Percentiles rank a stretch among this genome's conserved stretches.
These are phyloP conservation scores for Danio tinwini DNA, from an alignment of 2,797 vertebrate genomes.

Conservation along the genomic window DNA sequence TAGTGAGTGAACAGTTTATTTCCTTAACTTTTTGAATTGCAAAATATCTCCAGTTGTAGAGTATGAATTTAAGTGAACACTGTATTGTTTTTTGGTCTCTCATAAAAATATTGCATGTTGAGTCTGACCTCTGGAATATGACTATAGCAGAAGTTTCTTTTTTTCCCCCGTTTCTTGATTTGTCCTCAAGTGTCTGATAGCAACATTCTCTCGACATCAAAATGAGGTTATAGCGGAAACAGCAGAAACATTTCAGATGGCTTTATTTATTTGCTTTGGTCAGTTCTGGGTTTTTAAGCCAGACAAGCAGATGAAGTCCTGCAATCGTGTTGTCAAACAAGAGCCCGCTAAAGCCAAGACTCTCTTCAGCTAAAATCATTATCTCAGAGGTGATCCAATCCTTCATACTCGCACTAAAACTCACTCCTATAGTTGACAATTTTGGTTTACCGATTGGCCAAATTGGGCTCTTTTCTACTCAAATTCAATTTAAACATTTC, in stretches of 20 bases:
- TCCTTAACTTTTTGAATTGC: too few species aligned
- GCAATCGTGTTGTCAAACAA: conserved; percentile 48
- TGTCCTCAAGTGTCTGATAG: conserved; percentile 19
- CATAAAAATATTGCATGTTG: not conserved
- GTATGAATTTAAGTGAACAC: not conserved
- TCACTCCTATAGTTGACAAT: conserved; percentile 31
- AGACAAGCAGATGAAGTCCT: conserved; percentile 45
- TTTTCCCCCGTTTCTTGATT: conserved; percentile 8
- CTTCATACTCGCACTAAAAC: conserved; percentile 29
- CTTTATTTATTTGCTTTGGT: conserved; percentile 50
- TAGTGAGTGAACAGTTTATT: too few species aligned
- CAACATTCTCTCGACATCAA: conserved; percentile 25
- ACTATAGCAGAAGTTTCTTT: conserved; percentile 13
- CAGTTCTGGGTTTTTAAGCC: conserved; percentile 38
- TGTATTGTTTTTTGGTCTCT: not conserved
- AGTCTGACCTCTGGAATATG: conserved; percentile 15
- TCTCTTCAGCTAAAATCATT: conserved; percentile 50
- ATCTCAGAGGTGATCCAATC: conserved; percentile 45
- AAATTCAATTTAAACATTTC: conserved; percentile 8
- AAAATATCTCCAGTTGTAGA: too few species aligned
- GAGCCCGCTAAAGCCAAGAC: conserved; percentile 29
- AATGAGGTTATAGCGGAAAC: conserved; percentile 19
- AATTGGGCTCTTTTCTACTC: conserved; percentile 31
- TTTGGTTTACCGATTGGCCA: conserved; percentile 40
- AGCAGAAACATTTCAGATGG: conserved; percentile 37